These are phyloP conservation scores for Rhinopomastus cyanomelas DNA, from an alignment of 2,113 vertebrate genomes.

Conservation along the genomic window DNA sequence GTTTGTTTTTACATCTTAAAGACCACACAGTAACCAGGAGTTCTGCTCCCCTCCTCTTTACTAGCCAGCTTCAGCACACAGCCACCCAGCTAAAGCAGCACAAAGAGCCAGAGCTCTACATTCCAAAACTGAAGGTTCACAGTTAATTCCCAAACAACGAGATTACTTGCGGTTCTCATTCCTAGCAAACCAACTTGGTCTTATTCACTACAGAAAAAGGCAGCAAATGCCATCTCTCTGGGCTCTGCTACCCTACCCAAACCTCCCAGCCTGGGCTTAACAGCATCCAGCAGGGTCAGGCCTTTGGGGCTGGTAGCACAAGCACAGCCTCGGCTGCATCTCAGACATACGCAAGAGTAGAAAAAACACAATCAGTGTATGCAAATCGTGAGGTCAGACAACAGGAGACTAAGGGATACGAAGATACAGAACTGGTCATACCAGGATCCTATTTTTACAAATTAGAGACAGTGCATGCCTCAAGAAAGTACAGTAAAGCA, in stretches of 20 bases:
- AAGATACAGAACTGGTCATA: constrained; percentile 41
- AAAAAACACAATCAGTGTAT: constrained; percentile 11
- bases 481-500: constrained; percentile 25
- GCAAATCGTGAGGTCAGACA: constrained; percentile 42
- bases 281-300: constrained; percentile 42
- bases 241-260: constrained; percentile 1
- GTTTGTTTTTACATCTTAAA: constrained; percentile 61
- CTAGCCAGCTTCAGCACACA: not conserved
- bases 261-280: constrained; percentile 38
- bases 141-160: constrained; percentile 5
- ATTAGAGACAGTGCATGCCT: not conserved
- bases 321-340: constrained; percentile 42
- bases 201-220: constrained; percentile 40
- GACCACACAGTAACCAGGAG: constrained; percentile 12
- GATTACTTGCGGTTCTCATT: not conserved
- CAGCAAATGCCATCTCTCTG: not conserved
- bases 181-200: not conserved
- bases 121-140: not conserved
- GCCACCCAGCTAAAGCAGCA: constrained; percentile 25
- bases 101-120: not conserved
- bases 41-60: constrained; percentile 26
- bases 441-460: constrained; percentile 27
- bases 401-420: constrained; percentile 17
- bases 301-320: constrained; percentile 2
- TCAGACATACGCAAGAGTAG: not conserved